Evolutionary conservation across 2,113 vertebrate species (phyloP).

Genomic region (Lepisosteus osseus): DNA sequence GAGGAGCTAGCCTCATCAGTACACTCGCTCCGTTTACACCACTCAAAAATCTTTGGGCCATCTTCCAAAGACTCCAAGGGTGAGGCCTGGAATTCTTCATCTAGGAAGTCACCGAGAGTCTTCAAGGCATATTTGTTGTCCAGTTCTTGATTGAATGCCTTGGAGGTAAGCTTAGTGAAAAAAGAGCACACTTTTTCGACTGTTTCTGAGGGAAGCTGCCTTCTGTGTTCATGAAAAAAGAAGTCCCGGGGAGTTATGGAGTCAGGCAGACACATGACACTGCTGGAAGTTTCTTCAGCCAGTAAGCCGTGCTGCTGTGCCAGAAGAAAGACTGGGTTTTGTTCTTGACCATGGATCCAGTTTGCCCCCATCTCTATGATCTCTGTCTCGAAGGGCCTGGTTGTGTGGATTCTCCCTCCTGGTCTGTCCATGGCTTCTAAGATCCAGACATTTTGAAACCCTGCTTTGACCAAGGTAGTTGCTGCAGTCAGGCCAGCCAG

Average conservation of each 20-base stretch:
- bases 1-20: constrained; percentile 48
- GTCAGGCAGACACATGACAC: constrained; percentile 26
- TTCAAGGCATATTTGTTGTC: constrained; percentile 19
- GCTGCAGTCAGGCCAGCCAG: constrained; percentile 48
- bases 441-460: constrained; percentile 37
- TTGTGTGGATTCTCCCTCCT: constrained; percentile 43
- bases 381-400: constrained; percentile 39
- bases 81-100: constrained; percentile 28
- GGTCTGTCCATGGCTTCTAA: constrained; percentile 40
- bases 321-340: constrained; percentile 44
- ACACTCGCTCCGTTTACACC: constrained; percentile 51
- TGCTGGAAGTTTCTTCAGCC: constrained; percentile 15
- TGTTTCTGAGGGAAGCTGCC: constrained; percentile 16
- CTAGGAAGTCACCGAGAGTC: constrained; percentile 44
- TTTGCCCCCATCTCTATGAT: constrained; percentile 47
- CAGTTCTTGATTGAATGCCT: constrained; percentile 33
- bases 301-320: constrained; percentile 43
- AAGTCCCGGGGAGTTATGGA: constrained; percentile 35
- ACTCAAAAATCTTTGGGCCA: constrained; percentile 39
- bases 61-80: constrained; percentile 15
- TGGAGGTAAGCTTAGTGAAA: constrained; percentile 35
- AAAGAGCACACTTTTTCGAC: constrained; percentile 35
- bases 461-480: constrained; percentile 30
- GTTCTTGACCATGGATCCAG: constrained; percentile 49
- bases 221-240: constrained; percentile 43